Conservation (phyloP, 2,113 vertebrate species). For the Saimiri boliviensis region DNA sequence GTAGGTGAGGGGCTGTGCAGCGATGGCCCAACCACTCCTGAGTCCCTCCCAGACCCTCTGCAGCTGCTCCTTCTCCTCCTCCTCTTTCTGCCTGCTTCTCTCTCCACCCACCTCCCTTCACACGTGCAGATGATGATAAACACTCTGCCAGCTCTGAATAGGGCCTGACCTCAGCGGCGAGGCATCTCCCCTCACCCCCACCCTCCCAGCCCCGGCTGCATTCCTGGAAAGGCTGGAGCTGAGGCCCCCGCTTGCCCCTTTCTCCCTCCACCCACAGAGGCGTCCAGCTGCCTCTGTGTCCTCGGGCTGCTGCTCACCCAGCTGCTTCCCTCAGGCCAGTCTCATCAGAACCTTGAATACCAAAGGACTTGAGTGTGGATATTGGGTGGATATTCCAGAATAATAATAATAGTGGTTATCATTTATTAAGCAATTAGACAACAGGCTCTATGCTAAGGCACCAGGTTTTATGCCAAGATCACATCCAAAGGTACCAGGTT, state of each 20-base stretch:
- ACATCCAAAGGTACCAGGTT: no score
- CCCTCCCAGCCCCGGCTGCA: neutral
- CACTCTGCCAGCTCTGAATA: slow-evolving; percentile 48
- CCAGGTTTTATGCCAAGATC: no score
- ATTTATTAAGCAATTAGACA: neutral
- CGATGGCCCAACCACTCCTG: rapidly evolving
- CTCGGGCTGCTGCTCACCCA: neutral
- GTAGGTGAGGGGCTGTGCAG: neutral
- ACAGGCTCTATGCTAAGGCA: neutral
- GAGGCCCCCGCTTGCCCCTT: neutral
- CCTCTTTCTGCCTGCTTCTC: neutral
- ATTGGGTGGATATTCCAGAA: neutral
- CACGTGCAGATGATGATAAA: slow-evolving; percentile 52
- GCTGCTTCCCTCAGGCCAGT: neutral
- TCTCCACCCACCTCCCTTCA: neutral
- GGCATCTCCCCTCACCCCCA: slow-evolving; percentile 70
- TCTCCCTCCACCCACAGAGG: neutral
- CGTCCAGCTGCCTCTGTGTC: neutral
- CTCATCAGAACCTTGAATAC: neutral
- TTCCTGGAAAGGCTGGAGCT: slow-evolving; percentile 70
- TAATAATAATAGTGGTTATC: neutral
- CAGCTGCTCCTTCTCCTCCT: neutral
- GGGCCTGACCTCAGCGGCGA: slow-evolving; percentile 78
- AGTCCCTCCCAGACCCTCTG: neutral
- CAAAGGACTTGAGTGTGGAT: neutral